phyloP scores from a whole-genome alignment of 1,140 invertebrate species.

The Procambarus virginalis region DNA sequence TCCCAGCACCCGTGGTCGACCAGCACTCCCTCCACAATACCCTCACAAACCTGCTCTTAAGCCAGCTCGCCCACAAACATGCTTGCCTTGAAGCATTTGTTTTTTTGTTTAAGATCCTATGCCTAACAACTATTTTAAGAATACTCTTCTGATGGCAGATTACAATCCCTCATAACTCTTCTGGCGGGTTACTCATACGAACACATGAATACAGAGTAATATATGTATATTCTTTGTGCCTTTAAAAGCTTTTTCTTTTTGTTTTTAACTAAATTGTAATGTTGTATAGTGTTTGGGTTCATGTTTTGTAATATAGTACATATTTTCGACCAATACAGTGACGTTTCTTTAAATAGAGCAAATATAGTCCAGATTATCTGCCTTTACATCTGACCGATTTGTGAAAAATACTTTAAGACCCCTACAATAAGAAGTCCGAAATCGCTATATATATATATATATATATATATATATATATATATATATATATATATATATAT shows the following conservation, averaged over 20 bases:
- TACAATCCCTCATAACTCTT: too few relatives aligned
- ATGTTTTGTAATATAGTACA: neutral
- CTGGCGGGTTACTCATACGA: too few relatives aligned
- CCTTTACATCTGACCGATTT: neutral
- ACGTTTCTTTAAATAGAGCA: neutral
- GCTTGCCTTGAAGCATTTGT: conserved; percentile 18
- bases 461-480: too few relatives aligned
- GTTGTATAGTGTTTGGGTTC: neutral
- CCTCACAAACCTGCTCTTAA: neutral
- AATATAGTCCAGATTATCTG: neutral
- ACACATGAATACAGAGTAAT: too few relatives aligned
- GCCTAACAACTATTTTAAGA: neutral
- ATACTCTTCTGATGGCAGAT: neutral
- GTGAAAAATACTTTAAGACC: too few relatives aligned
- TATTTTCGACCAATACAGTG: neutral
- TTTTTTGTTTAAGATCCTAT: neutral
- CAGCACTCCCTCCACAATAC: neutral
- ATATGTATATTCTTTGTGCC: too few relatives aligned
- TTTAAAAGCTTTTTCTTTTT: too few relatives aligned
- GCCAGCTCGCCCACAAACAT: neutral
- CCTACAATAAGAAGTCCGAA: too few relatives aligned
- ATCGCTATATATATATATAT: too few relatives aligned
- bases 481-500: too few relatives aligned
- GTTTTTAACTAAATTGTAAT: neutral
- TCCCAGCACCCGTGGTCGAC: neutral